Conservation (phyloP, 2,888 invertebrate species). For the Acleris sparsana region DNA sequence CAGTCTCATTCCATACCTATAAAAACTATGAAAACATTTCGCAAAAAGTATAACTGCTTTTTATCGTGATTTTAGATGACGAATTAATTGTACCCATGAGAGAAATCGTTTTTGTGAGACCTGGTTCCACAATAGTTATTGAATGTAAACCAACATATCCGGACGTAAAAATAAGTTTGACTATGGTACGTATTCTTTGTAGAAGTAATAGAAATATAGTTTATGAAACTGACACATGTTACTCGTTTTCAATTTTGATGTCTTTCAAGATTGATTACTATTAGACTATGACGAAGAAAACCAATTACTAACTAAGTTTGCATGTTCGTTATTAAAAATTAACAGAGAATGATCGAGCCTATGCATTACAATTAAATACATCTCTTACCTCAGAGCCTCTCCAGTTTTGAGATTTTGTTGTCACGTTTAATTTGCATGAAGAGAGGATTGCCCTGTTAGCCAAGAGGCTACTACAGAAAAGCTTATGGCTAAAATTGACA, state of each 20-base stretch:
- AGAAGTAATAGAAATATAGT: conserved; percentile 10
- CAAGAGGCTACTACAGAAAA: background rate
- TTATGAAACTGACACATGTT: background rate
- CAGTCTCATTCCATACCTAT: conserved; percentile 33
- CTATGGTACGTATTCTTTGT: conserved; percentile 67
- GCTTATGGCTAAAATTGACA: conserved; percentile 30
- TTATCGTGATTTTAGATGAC: conserved; percentile 66
- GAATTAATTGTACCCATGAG: conserved; percentile 72
- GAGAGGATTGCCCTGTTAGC: conserved; percentile 1
- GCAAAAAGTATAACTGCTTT: conserved; percentile 36
- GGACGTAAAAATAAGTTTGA: conserved; percentile 65
- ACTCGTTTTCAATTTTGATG: background rate
- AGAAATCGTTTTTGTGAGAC: conserved; percentile 60
- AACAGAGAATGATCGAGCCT: conserved; percentile 32
- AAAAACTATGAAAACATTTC: conserved; percentile 21
- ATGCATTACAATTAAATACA: conserved; percentile 12
- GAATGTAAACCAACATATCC: conserved; percentile 78
- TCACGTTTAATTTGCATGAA: conserved; percentile 21
- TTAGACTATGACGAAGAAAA: background rate
- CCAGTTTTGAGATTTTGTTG: background rate
- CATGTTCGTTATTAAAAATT: conserved; percentile 30
- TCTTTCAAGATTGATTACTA: background rate
- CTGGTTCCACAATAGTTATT: conserved; percentile 59
- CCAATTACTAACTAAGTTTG: conserved; percentile 11
- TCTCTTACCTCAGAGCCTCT: conserved; percentile 5